Evolutionary conservation across 2,797 vertebrate species (phyloP), one percentile per base, ranked within the genome.

Genomic region (Sebastes cheni): DNA sequence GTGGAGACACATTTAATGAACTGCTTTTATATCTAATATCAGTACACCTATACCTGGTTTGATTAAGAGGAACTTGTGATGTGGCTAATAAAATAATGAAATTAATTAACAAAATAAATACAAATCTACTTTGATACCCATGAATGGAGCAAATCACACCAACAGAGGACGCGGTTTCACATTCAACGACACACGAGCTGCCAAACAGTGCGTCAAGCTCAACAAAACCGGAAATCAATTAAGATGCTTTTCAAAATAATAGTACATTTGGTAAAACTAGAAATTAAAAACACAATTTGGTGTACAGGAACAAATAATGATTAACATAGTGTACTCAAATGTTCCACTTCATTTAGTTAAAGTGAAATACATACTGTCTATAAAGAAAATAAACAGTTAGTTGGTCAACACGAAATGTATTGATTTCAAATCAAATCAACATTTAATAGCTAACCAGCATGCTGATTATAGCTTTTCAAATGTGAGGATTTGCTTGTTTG

Each of bases 101-200:
- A 23, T n/a, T 1, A 6, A n/a, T 27, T 1, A 52, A 12, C 16
- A 42, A 61, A 46, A 70, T 72, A 25, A 60, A 70, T 60, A 25
- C 10, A n/a, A 39, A 6, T 66, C 46, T 18, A 4, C 52, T 67
- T 42, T 60, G 11, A 69, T 76, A 87, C 72, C 1, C 36, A 77
- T 83, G 81, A 86, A 86, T 86, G 86, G 56, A 86, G 39, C 29
- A 61, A 67, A 52, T 22, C 13, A 59, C 68, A 78, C 88, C 92
- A 77, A 90, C 76, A 91, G 91, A 87, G 87, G 90, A 77, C 90
- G 80, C 54, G 69, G 66, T 92, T 93, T 82, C 42, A 50, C 74
- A 29, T 71, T 54, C 58, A 67, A 6, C 36, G 9, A 3, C 73
- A 46, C 64, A 32, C 2, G 25, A 75, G 42, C 69, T 64, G 72